Base-by-base conservation (phyloP, 1,140 invertebrate genomes). In the Conopomorpha cramerella region DNA sequence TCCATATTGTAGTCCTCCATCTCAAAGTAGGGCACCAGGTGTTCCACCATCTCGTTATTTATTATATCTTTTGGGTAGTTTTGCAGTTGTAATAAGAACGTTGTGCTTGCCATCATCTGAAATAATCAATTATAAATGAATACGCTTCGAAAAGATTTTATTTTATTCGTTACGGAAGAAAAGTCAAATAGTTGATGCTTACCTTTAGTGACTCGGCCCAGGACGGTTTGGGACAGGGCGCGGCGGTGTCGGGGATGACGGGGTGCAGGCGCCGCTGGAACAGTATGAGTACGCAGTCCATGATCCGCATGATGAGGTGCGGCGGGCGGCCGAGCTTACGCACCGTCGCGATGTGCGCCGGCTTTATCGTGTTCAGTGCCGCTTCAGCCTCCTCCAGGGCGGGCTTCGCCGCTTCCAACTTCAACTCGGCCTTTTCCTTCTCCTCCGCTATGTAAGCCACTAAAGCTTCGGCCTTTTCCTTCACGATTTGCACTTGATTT, bases 1-100 rank as follows among this genome's bases (percentile, higher is more conserved):
- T 98, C 95, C 89, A 97, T 93, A 56, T 95, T 95, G 52, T 98
- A 98, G 66, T 98, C 95, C 45, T 93, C 92, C 88, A 94, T 92
- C 51, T 88, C 84, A 43, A 98, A 92, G 66, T 97, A 98, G 0
- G 95, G 95, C 43, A 89, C 82, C 14, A 98, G 72, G 28, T 97
- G 77, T 57, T 98, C 95, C 2, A 98, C 89, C 83, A 95, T 96
- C 81, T 98, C 96, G 57, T 96, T 95, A 57, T 97, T 98, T 29
- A 98, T 98, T 3, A 92, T 90, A 60, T 98, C 95, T 74, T 98
- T 98, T 0, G 94, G 93, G 70, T 96, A 99, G 50, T 94, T 94
- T 77, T 96, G 91, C 8, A 99, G 77, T 60, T 92, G 89, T 8
- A 94, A 79, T 11, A 98, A 78, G 61, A 98, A 98, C 11, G 93